Percentiles rank a stretch among this genome's conserved stretches.
Evolutionary conservation across 2,113 vertebrate species (phyloP).

Genomic region (Ibidorhyncha struthersii): DNA sequence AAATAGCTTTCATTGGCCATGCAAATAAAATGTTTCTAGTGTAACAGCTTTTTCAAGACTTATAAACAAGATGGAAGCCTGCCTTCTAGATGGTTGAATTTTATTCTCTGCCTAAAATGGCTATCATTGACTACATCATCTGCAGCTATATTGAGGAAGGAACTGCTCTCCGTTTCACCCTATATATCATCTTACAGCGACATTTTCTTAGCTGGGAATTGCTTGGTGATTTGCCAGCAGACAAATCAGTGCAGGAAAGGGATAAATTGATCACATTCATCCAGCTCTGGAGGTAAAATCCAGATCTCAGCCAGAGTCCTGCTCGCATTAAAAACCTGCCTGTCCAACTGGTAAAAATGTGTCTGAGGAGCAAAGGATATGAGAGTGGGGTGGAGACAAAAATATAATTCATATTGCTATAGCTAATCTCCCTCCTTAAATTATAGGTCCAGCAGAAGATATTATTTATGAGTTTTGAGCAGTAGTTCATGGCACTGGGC

Average conservation of each 20-base stretch:
- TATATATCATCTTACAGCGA: not conserved
- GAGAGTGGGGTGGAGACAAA: not conserved
- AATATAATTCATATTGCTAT: slow-evolving; percentile 11
- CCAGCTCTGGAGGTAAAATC: slow-evolving; percentile 17
- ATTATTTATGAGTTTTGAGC: slow-evolving; percentile 35
- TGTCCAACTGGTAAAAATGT: slow-evolving; percentile 29
- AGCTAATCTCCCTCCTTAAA: slow-evolving; percentile 15
- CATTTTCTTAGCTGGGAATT: slow-evolving; percentile 58
- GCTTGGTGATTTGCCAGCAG: slow-evolving; percentile 61
- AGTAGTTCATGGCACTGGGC: not conserved
- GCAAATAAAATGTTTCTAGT: not conserved
- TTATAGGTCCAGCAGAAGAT: not conserved
- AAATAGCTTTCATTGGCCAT: not conserved
- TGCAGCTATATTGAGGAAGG: slow-evolving; percentile 28
- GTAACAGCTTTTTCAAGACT: not conserved
- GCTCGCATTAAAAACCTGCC: slow-evolving; percentile 11
- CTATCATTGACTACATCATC: slow-evolving; percentile 29
- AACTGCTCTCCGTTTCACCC: slow-evolving; percentile 33
- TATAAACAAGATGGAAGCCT: slow-evolving; percentile 29
- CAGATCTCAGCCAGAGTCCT: not conserved
- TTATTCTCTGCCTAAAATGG: slow-evolving; percentile 15
- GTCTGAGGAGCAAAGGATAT: slow-evolving; percentile 19
- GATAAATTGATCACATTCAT: slow-evolving; percentile 60
- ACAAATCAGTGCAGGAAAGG: slow-evolving; percentile 45
- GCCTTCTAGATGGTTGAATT: slow-evolving; percentile 5